A percentile compares a stretch with the other conserved stretches of the same genome.
These are phyloP conservation scores for Balaeniceps rex DNA, from an alignment of 2,113 vertebrate species.

Conservation along the genomic window DNA sequence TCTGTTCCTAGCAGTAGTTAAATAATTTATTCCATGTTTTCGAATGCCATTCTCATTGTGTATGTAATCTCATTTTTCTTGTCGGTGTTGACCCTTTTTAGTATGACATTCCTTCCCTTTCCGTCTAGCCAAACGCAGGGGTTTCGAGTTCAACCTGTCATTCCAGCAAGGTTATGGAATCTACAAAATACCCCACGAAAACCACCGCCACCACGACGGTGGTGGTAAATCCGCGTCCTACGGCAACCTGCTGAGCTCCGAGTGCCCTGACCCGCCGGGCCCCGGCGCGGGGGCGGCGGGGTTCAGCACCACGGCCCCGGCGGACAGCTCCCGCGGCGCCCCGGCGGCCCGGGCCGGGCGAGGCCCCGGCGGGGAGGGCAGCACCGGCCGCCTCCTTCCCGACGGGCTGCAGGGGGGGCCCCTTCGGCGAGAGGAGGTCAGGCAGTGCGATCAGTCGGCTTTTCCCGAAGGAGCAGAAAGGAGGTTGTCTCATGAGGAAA, in stretches of 20 bases:
- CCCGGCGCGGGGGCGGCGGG: conserved; percentile 23
- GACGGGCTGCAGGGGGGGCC: too few relatives aligned
- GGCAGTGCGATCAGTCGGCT: conserved; percentile 28
- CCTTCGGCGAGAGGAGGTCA: conserved; percentile 65
- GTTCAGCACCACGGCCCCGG: conserved; percentile 74
- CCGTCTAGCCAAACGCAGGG: conserved; percentile 80
- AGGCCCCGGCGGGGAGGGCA: not conserved
- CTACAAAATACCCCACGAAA: conserved; percentile 84
- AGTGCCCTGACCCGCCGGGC: conserved; percentile 55
- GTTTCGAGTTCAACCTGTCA: conserved; percentile 91
- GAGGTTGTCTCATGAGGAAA: conserved; percentile 84
- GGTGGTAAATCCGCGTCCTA: conserved; percentile 66
- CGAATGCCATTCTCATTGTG: not conserved
- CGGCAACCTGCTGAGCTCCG: conserved; percentile 74
- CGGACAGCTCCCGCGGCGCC: conserved; percentile 69
- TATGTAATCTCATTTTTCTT: not conserved
- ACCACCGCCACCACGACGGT: not conserved
- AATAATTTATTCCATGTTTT: not conserved
- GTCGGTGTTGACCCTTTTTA: not conserved
- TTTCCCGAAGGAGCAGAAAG: conserved; percentile 80
- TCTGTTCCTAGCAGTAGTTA: not conserved
- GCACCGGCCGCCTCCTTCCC: not conserved
- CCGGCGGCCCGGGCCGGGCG: too few relatives aligned
- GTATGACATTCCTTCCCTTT: not conserved
- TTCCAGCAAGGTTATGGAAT: conserved; percentile 88